Conservation (phyloP, 2,113 vertebrate genomes). For the Alouatta palliata region DNA sequence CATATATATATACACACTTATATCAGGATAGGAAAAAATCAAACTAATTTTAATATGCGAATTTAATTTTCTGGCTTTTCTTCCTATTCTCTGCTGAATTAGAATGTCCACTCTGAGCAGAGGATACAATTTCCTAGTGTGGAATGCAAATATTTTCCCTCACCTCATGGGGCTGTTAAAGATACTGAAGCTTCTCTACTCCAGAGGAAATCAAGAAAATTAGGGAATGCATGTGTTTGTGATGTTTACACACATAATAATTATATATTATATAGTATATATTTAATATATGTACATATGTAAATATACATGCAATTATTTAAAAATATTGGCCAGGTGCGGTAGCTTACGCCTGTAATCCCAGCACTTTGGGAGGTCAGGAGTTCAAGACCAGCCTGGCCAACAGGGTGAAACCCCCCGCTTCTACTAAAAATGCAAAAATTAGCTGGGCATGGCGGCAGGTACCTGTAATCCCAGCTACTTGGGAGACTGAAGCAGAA, state of each 20-base stretch:
- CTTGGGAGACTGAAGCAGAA: too few relatives aligned
- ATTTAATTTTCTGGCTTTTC: slow-evolving; percentile 20
- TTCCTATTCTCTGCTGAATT: neutral
- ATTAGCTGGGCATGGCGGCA: too few relatives aligned
- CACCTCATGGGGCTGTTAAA: neutral
- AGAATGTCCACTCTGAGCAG: neutral
- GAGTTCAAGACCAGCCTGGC: too few relatives aligned
- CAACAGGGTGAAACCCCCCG: too few relatives aligned
- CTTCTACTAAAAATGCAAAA: too few relatives aligned
- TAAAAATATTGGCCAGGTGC: neutral
- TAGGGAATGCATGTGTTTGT: neutral
- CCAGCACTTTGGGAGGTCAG: too few relatives aligned
- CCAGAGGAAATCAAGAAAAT: neutral
- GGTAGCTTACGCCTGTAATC: too few relatives aligned
- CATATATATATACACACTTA: neutral
- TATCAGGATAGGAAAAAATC: neutral
- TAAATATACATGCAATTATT: neutral
- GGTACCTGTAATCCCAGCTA: too few relatives aligned
- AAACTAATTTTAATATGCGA: neutral
- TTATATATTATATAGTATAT: neutral
- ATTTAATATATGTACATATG: neutral
- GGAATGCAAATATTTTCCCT: neutral
- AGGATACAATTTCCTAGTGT: neutral
- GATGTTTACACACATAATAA: neutral
- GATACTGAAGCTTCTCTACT: neutral